phyloP scores from a whole-genome alignment of 2,888 invertebrate genomes.

The Rhingia campestris region DNA sequence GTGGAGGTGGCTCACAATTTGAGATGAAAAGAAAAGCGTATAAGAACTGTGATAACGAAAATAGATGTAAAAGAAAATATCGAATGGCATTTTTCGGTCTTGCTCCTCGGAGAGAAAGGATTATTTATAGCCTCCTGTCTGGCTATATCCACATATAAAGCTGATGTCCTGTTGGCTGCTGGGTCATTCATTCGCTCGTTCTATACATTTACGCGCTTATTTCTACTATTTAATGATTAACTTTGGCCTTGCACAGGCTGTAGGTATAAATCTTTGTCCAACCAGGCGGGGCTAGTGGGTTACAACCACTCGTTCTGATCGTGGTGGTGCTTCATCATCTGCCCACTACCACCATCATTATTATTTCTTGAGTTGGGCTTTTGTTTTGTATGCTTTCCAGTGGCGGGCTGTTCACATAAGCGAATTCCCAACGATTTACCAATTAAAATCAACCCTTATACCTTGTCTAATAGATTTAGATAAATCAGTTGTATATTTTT shows the following conservation, averaged over 20 bases:
- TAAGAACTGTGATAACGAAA: conserved; percentile 46
- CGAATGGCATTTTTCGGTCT: conserved; percentile 47
- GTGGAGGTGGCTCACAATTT: neutral
- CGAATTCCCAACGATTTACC: no score
- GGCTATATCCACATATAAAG: conserved; percentile 35
- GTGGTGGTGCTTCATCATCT: conserved; percentile 51
- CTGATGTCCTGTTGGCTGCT: conserved; percentile 47
- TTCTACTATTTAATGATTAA: conserved; percentile 61
- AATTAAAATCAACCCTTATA: no score
- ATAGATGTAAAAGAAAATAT: conserved; percentile 67
- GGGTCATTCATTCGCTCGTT: conserved; percentile 12
- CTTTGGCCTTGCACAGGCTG: conserved; percentile 32
- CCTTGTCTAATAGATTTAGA: no score
- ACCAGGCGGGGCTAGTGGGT: conserved; percentile 1
- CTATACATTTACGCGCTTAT: conserved; percentile 26
- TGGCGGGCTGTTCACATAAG: no score
- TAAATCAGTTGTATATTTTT: no score
- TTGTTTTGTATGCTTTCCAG: conserved; percentile 19
- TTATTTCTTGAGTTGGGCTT: conserved; percentile 13
- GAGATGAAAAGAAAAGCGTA: neutral
- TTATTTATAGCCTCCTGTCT: conserved; percentile 57
- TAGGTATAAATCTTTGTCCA: conserved; percentile 55
- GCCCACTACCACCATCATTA: conserved; percentile 19
- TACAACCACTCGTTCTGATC: conserved; percentile 39
- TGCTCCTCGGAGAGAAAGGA: conserved; percentile 23